Conservation (phyloP, 2,888 invertebrate genomes). For the Lapara coniferarum region DNA sequence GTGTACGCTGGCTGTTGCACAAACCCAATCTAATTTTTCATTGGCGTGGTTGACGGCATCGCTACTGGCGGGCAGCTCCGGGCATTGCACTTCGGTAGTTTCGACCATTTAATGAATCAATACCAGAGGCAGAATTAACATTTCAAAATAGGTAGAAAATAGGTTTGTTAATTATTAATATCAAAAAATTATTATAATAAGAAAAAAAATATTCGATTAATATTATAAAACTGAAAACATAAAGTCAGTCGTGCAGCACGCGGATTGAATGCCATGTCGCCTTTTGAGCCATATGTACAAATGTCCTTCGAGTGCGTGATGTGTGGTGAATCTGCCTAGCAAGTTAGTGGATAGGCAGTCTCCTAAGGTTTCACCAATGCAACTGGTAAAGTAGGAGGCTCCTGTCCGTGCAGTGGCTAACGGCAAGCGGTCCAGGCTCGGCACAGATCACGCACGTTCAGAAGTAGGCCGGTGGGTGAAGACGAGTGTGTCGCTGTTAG, state of each 20-base stretch:
- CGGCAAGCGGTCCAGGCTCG: not conserved
- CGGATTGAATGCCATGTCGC: conserved; percentile 13
- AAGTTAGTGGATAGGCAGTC: not conserved
- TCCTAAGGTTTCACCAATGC: too few relatives aligned
- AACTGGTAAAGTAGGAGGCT: not conserved
- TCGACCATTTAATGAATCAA: conserved; percentile 9
- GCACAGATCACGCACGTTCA: conserved; percentile 14
- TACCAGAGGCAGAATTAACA: conserved; percentile 10
- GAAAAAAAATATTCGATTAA: not conserved
- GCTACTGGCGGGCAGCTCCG: not conserved
- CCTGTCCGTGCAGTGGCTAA: not conserved
- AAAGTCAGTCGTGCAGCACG: conserved; percentile 21
- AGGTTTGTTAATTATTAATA: conserved; percentile 3
- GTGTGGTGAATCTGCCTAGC: not conserved
- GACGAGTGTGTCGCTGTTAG: not conserved
- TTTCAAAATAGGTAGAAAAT: not conserved
- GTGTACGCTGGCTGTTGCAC: not conserved
- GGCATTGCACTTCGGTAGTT: conserved; percentile 2
- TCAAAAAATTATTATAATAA: not conserved
- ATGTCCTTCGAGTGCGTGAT: conserved; percentile 10
- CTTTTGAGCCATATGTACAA: not conserved
- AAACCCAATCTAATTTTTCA: not conserved
- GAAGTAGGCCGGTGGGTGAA: not conserved
- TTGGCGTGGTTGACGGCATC: too few relatives aligned
- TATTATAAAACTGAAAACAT: conserved; percentile 7